Conservation (phyloP, 2,888 invertebrate species). For the Campoplex nolae region DNA sequence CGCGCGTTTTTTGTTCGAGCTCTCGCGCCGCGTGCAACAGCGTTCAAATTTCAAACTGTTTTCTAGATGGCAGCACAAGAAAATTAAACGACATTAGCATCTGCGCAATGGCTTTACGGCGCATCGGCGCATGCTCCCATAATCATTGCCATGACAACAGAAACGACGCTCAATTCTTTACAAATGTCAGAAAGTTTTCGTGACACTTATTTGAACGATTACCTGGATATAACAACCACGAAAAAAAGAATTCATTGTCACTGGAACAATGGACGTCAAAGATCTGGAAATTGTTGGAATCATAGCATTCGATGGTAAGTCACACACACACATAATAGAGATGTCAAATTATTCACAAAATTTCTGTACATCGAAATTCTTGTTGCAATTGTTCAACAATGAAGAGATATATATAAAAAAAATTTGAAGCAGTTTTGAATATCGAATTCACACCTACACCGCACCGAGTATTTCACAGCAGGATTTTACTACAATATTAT, state of each 20-base stretch:
- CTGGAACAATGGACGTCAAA: constrained; percentile 85
- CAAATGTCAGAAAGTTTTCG: constrained; percentile 35
- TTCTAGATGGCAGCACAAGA: constrained; percentile 7
- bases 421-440: too few relatives aligned
- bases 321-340: constrained; percentile 13
- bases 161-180: constrained; percentile 52
- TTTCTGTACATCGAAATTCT: background rate
- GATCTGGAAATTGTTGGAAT: constrained; percentile 89
- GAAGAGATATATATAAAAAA: too few relatives aligned
- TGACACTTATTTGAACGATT: constrained; percentile 21
- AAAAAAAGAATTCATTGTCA: constrained; percentile 6
- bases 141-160: constrained; percentile 56
- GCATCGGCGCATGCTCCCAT: background rate
- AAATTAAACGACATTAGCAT: constrained; percentile 2
- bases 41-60: background rate
- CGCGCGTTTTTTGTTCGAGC: constrained; percentile 13
- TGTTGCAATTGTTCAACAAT: background rate
- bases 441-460: too few relatives aligned
- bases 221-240: background rate
- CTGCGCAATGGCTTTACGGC: background rate
- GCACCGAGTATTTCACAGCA: too few relatives aligned
- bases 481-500: too few relatives aligned
- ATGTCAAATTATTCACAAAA: background rate
- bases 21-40: background rate
- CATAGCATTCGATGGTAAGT: constrained; percentile 92